Base-by-base conservation (phyloP, 2,113 vertebrate genomes). In the Ameiurus melas region DNA sequence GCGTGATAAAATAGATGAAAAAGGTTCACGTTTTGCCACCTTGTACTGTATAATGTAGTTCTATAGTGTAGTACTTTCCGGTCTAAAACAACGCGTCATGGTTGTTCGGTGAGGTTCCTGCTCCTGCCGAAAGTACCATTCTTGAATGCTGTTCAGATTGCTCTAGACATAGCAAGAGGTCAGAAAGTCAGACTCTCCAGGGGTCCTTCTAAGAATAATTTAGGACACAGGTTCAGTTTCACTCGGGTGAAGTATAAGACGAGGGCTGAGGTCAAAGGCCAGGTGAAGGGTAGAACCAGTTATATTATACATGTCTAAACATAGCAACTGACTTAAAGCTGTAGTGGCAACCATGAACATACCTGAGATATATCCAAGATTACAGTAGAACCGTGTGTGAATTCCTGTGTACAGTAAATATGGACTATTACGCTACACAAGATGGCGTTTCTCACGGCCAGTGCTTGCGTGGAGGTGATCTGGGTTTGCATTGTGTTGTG, bases 121-220 rank as follows among this genome's bases (percentile, higher is more conserved):
- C 9, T 81, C 51, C 19, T 20, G 70, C 19, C 9, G 19, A 4
- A 73, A 1, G 19, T 73, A 47, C 73, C 3, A 19, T 83, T 62
- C 80, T 83, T 0, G 27, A 62, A 62, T 53, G 86, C 87, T 90
- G 89, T 90, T 88, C 85, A 90, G 88, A 91, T 93, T 91, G 87
- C 90, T 92, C 85, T 83, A 87, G 90, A 82, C 86, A 84, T 81
- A 85, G 62, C 43, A 90, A 91, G 87, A 90, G 92, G 92, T 86
- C 92, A 91, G 89, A 90, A 93, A 89, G 92, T 92, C 90, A 92
- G 82, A 73, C 91, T 92, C 92, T 93, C 89, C 70, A 30, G 93
- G 94, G 91, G 92, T 92, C 90, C 92, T 89, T 94, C 92, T 91
- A 92, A 92, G 92, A 94, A 95, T 94, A 94, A 94, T 93, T 93